A percentile compares a stretch with the other conserved stretches of the same genome.
These are phyloP conservation scores for Trichonephila clavata DNA, from an alignment of 1,140 invertebrate species.

Conservation along the genomic window DNA sequence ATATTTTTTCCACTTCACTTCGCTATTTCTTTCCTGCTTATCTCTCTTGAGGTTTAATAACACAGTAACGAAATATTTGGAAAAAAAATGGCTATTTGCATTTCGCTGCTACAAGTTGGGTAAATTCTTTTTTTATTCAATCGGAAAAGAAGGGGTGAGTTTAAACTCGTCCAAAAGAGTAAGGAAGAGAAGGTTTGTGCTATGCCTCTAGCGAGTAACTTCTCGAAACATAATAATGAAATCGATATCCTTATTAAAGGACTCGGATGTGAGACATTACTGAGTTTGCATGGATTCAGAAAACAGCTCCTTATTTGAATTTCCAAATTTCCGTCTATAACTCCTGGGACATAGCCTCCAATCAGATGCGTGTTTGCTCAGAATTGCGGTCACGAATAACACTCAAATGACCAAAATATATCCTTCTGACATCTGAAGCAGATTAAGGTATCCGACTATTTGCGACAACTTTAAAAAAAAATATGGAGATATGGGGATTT, in stretches of 20 bases:
- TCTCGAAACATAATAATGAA: neutral
- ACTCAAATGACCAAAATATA: neutral
- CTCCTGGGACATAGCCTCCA: neutral
- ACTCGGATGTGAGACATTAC: neutral
- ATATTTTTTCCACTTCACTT: neutral
- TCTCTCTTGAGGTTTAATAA: neutral
- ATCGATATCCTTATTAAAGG: slow-evolving; percentile 1
- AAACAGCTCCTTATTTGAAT: slow-evolving; percentile 11
- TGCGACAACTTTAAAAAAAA: too few species aligned
- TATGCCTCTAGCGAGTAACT: neutral
- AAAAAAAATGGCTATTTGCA: neutral
- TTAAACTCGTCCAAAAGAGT: neutral
- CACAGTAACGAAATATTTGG: neutral
- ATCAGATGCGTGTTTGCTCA: neutral
- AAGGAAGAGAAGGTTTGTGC: neutral
- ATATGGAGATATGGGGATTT: too few species aligned
- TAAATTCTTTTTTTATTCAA: neutral
- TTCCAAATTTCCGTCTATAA: neutral
- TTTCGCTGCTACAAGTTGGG: neutral
- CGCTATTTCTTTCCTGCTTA: neutral
- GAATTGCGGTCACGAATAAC: neutral
- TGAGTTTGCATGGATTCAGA: neutral
- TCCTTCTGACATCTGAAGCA: neutral
- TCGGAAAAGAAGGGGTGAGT: neutral
- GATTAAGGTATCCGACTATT: too few species aligned